phyloP scores from a whole-genome alignment of 2,797 vertebrate genomes.

The Falco rusticolus region DNA sequence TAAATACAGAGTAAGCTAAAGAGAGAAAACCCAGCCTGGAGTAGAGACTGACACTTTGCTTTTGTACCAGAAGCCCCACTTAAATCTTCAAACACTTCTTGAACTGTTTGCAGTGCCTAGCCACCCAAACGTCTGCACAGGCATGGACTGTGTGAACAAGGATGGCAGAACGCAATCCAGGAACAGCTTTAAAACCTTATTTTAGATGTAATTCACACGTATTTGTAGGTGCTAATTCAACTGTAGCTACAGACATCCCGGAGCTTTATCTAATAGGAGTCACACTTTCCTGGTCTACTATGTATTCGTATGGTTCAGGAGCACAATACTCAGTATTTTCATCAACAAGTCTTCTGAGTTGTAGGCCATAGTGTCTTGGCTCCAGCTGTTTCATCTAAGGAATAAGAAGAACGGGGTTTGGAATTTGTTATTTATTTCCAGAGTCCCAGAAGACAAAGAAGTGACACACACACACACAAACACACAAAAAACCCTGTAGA shows the following conservation, averaged over 20 bases:
- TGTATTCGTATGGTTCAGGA: conserved; percentile 76
- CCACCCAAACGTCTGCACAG: background rate
- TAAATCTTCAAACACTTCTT: background rate
- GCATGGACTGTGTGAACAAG: background rate
- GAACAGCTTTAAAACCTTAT: background rate
- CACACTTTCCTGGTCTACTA: conserved; percentile 83
- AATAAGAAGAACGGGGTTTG: background rate
- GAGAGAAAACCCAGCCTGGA: background rate
- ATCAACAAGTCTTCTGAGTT: conserved; percentile 77
- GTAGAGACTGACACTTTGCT: background rate
- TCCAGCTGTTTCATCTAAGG: conserved; percentile 88
- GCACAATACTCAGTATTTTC: conserved; percentile 75
- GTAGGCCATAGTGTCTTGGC: conserved; percentile 80
- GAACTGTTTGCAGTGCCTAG: background rate
- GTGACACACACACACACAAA: background rate
- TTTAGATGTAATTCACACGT: background rate
- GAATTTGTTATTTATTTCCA: conserved; percentile 2
- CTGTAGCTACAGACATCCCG: background rate
- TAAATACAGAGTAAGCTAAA: background rate
- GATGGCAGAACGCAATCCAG: background rate
- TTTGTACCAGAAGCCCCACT: background rate
- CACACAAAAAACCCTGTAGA: background rate
- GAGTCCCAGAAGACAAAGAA: background rate
- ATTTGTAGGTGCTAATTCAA: background rate
- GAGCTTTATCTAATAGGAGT: background rate